Base-by-base conservation (phyloP, 2,797 vertebrate species). In the Otus scops region DNA sequence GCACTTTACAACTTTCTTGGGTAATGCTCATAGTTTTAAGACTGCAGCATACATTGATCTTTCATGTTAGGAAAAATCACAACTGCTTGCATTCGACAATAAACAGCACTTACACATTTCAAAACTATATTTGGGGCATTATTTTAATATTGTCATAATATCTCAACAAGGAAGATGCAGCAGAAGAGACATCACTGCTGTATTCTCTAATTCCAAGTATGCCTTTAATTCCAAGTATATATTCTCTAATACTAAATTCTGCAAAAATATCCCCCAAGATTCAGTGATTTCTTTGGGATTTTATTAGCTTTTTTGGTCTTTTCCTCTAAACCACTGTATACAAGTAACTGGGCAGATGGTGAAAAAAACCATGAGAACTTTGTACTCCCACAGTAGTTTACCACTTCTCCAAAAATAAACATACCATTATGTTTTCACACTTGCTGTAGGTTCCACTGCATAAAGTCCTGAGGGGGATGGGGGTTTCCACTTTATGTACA, bases 361-460 rank as follows among this genome's bases (percentile, higher is more conserved):
- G 18, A 74, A 59, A 92, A 89, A 95, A 93, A 13, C 0, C 74
- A 36, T 17, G 30, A 89, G 75, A 85, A 87, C 39, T 39, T 82
- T 65, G 60, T 47, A 67, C 23, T 91, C 38, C 26, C 38, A 78
- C 78, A 34, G 61, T 43, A 50, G 48, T 93, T 96, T 83, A 90
- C 94, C 89, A 82, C 73, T 96, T 93, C 61, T 74, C 77, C 28
- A 89, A 95, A 96, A 94, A 93, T 74, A 91, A 70, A 67, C 48
- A 92, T 0, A 60, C 39, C 15, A 14, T 61, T 59, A 54, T 47
- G 47, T 50, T 96, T 94, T 94, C 14, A 67, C 77, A 54, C 60
- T 79, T 64, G 50, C 28, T 38, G 32, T 30, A 82, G 26, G 60
- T 97, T 96, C 93, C 92, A 59, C 88, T 77, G 67, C n/a, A 22